Base-by-base conservation (phyloP, 2,797 vertebrate genomes). In the Bovichtus variegatus region DNA sequence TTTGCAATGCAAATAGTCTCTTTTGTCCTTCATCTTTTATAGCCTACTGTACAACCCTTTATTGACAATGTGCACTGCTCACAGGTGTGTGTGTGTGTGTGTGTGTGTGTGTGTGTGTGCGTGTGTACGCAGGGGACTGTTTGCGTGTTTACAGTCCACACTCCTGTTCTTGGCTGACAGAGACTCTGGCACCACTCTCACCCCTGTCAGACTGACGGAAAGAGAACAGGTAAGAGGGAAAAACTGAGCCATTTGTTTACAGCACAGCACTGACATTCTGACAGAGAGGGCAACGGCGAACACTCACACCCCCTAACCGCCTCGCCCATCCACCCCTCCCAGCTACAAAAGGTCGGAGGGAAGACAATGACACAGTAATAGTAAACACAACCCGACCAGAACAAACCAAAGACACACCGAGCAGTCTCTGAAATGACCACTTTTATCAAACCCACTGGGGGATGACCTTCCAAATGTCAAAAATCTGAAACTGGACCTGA, bases 401-500 rank as follows among this genome's bases (percentile, higher is more conserved):
- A 87, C 88, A 71, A 75, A 53, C 49, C 80, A 58, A 60, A 87
- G 82, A 81, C 81, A 79, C 76, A 83, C 54, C 1, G 9, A 64
- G 78, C 23, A 46, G 53, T 74, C 65, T 75, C 76, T 73, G 86
- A 87, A 91, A 92, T 88, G 83, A 51, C 81, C 83, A 83, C 74
- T 89, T 78, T 82, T 71, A 85, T 86, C 68, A 69, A 88, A 91
- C 25, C 59, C 87, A 81, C 72, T 78, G 80, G 64, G 65, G 83
- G 83, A 71, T 90, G 88, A 93, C 90, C 90, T 89, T 78, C 76
- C 71, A 89, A 93, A 92, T 90, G 88, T 85, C 89, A 89, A 55
- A n/a, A 83, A 88, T 80, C 75, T 78, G 57, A 80, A 84, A 71
- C 78, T 44, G 70, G 71, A 81, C 71, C 66, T 61, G 44, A 84